phyloP scores from a whole-genome alignment of 2,888 invertebrate genomes.

The Cheilosia soror region DNA sequence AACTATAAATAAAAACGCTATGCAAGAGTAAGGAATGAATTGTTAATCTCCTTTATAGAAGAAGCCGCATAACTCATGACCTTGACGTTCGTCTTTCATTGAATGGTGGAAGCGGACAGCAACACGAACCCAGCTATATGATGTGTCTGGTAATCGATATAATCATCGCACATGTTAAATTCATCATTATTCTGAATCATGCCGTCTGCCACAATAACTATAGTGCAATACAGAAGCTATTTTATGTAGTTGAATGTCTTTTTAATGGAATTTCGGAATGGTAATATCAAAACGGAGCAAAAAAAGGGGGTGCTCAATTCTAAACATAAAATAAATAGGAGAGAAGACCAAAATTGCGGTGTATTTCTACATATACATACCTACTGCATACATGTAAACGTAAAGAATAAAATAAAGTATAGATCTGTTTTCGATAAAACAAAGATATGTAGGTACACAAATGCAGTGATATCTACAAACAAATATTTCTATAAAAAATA shows the following conservation, averaged over 20 bases:
- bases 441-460: not conserved
- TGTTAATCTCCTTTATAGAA: slow-evolving; percentile 15
- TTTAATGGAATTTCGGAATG: not conserved
- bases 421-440: not conserved
- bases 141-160: slow-evolving; percentile 13
- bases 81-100: slow-evolving; percentile 14
- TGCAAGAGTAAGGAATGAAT: not conserved
- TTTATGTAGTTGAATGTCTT: no score
- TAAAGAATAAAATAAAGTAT: no score
- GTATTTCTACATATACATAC: not conserved
- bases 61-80: slow-evolving; percentile 17
- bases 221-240: not conserved
- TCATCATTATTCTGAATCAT: slow-evolving; percentile 5
- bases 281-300: not conserved
- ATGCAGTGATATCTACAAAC: not conserved
- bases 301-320: not conserved
- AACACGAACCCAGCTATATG: not conserved
- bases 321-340: not conserved
- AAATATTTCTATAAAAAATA: slow-evolving; percentile 10
- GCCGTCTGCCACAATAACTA: not conserved
- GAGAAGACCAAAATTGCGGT: no score
- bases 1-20: not conserved
- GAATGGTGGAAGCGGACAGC: not conserved
- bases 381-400: no score
- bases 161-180: not conserved